A percentile compares a stretch with the other conserved stretches of the same genome.
These are phyloP conservation scores for Nothobranchius kuhntae DNA, from an alignment of 2,113 vertebrate genomes.

Conservation along the genomic window DNA sequence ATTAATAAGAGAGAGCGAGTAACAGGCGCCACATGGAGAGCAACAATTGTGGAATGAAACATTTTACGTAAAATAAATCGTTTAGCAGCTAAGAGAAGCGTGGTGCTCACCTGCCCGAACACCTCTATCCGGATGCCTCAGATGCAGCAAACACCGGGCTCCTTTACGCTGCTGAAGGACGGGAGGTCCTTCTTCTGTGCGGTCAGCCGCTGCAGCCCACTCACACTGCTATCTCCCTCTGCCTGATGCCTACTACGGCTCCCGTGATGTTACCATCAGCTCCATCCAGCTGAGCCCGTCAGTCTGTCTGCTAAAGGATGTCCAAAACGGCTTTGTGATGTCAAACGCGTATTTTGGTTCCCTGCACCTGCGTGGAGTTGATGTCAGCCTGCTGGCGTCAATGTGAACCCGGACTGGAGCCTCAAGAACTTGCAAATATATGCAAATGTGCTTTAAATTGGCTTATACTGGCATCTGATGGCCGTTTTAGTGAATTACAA, in stretches of 20 bases:
- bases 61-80: too few relatives aligned
- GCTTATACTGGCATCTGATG: constrained; percentile 50
- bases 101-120: constrained; percentile 53
- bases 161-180: constrained; percentile 15
- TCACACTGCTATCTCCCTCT: constrained; percentile 38
- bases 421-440: background rate
- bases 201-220: constrained; percentile 37
- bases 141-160: constrained; percentile 7
- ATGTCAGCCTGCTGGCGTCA: constrained; percentile 25
- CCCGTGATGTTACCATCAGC: constrained; percentile 6
- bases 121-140: constrained; percentile 32
- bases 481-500: background rate
- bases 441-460: background rate
- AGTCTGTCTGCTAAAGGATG: background rate
- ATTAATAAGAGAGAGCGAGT: background rate
- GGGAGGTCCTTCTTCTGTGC: constrained; percentile 39
- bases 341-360: constrained; percentile 1
- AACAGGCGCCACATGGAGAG: too few relatives aligned
- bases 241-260: constrained; percentile 20
- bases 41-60: too few relatives aligned
- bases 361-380: constrained; percentile 39
- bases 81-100: background rate
- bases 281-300: constrained; percentile 17
- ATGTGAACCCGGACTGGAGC: constrained; percentile 15
- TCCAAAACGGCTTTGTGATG: background rate